phyloP scores from a whole-genome alignment of 2,113 vertebrate genomes.

The Macrotus californicus region DNA sequence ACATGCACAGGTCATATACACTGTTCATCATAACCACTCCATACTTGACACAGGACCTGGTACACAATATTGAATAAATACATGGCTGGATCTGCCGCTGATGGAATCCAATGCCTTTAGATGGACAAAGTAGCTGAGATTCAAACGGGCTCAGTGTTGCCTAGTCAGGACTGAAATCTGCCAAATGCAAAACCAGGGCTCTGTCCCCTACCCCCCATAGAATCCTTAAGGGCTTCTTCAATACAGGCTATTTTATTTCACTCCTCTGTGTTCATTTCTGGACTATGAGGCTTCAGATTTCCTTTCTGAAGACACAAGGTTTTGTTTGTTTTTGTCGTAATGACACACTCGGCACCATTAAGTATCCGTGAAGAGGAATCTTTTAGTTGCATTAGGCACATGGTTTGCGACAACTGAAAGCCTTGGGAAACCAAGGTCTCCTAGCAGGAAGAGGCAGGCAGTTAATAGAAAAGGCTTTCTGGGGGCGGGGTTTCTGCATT shows the following conservation, averaged over 20 bases:
- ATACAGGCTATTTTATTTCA: conserved; percentile 47
- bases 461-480: conserved; percentile 48
- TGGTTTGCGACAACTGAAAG: conserved; percentile 50
- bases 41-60: neutral
- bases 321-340: conserved; percentile 61
- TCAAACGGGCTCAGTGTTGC: neutral
- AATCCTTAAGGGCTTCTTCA: conserved; percentile 53
- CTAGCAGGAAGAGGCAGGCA: conserved; percentile 23
- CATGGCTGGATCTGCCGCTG: neutral
- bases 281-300: conserved; percentile 45
- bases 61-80: neutral
- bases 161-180: neutral
- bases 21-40: neutral
- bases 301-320: conserved; percentile 55
- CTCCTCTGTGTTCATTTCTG: conserved; percentile 36
- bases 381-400: conserved; percentile 65
- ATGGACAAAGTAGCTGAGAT: conserved; percentile 4
- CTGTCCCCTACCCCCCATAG: neutral
- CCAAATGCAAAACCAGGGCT: conserved; percentile 31
- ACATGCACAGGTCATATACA: neutral
- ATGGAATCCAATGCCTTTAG: neutral
- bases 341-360: conserved; percentile 60
- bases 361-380: conserved; percentile 64
- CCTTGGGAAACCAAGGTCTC: conserved; percentile 50
- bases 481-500: conserved; percentile 42